Percentiles rank a stretch among this genome's conserved stretches.
Conservation (phyloP, 2,797 vertebrate species). For the Microctenopoma lineatum region DNA sequence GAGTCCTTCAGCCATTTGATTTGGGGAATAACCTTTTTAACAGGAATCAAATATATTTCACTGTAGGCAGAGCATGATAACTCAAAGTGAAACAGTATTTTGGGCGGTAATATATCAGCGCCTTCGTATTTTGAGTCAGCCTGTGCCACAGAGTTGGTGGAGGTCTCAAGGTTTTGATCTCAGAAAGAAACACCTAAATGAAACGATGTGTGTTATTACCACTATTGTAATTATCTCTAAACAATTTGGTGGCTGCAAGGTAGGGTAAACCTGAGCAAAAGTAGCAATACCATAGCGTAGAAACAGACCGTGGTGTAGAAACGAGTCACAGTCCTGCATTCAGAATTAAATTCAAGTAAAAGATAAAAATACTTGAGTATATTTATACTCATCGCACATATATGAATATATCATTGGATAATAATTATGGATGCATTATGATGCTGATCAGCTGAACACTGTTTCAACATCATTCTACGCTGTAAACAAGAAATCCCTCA, state of each 20-base stretch:
- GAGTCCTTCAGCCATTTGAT: not conserved
- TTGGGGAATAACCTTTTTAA: not conserved
- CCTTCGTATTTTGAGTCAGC: not conserved
- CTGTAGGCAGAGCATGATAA: not conserved
- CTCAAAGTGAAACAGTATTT: conserved; percentile 19
- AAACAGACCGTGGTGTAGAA: too few relatives aligned
- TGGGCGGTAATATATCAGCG: conserved; percentile 1
- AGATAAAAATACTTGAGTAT: too few relatives aligned
- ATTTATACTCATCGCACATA: too few relatives aligned
- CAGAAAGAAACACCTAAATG: not conserved
- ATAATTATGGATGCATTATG: not conserved
- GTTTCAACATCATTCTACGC: too few relatives aligned
- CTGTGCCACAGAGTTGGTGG: conserved; percentile 3
- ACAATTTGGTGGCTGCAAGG: too few relatives aligned
- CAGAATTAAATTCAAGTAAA: too few relatives aligned
- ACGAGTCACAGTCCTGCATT: too few relatives aligned
- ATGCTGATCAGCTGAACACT: not conserved
- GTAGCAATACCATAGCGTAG: too few relatives aligned
- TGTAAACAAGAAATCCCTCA: too few relatives aligned
- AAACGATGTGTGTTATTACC: not conserved
- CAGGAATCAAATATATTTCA: not conserved
- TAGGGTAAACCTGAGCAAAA: too few relatives aligned
- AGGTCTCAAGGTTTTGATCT: not conserved
- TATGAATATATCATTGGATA: not conserved
- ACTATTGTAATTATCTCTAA: not conserved